These are phyloP conservation scores for Cylloceria caligata DNA, from an alignment of 2,888 invertebrate genomes.

Conservation along the genomic window DNA sequence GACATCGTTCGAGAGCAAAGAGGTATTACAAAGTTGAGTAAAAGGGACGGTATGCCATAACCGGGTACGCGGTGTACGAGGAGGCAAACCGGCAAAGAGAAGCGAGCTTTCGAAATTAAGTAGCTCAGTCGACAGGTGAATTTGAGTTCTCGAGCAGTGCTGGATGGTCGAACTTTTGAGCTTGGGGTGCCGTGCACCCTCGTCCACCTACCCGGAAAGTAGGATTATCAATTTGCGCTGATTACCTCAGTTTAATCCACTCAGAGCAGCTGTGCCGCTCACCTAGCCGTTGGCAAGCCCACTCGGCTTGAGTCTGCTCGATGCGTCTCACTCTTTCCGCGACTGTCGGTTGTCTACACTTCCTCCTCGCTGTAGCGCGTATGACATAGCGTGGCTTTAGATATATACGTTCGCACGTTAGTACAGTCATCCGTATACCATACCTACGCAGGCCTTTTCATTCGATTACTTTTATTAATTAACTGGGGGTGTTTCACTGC, in stretches of 20 bases:
- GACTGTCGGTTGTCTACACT: slow-evolving; percentile 37
- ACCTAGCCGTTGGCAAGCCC: slow-evolving; percentile 76
- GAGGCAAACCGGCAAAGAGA: slow-evolving; percentile 5
- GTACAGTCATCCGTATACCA: background rate
- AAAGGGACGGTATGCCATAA: background rate
- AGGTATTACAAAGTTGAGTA: slow-evolving; percentile 2
- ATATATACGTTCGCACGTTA: slow-evolving; percentile 3
- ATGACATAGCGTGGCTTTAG: background rate
- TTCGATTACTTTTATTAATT: slow-evolving; percentile 81
- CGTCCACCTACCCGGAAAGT: slow-evolving; percentile 72
- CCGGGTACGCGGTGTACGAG: background rate
- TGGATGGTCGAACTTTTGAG: slow-evolving; percentile 49
- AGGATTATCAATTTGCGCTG: slow-evolving; percentile 82
- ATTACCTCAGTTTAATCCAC: slow-evolving; percentile 82
- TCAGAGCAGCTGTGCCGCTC: slow-evolving; percentile 77
- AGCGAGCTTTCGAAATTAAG: slow-evolving; percentile 9
- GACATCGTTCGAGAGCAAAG: background rate
- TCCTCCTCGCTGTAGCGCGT: slow-evolving; percentile 30
- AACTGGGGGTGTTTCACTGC: slow-evolving; percentile 73
- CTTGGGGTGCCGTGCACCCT: slow-evolving; percentile 37
- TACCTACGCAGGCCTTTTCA: slow-evolving; percentile 71
- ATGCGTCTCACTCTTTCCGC: slow-evolving; percentile 26
- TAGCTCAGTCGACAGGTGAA: slow-evolving; percentile 14
- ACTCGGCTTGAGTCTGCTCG: slow-evolving; percentile 57
- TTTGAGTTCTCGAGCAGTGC: slow-evolving; percentile 22